A percentile compares a stretch with the other conserved stretches of the same genome.
phyloP scores from a whole-genome alignment of 2,113 vertebrate genomes.

The Bolborhynchus lineola region DNA sequence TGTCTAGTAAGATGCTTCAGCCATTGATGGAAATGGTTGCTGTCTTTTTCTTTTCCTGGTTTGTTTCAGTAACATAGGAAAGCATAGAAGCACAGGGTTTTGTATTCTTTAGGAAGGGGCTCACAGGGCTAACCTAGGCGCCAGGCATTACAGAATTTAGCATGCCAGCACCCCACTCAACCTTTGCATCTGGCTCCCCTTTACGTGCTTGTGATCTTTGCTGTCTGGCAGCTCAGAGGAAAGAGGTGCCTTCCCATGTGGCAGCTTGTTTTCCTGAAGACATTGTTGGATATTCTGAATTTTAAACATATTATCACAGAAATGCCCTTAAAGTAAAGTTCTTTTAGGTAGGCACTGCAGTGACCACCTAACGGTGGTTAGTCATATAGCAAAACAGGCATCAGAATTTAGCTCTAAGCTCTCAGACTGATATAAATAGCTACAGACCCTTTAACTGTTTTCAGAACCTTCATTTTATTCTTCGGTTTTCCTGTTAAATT shows the following conservation, averaged over 20 bases:
- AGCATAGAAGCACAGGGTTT: background rate
- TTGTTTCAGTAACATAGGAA: background rate
- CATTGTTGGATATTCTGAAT: background rate
- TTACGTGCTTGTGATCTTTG: background rate
- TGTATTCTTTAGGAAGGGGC: background rate
- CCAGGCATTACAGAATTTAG: background rate
- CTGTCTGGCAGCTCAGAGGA: background rate
- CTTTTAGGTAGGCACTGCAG: background rate
- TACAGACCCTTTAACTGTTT: background rate
- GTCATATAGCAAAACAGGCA: background rate
- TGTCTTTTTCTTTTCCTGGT: background rate
- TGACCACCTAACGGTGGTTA: background rate
- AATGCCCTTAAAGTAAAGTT: background rate
- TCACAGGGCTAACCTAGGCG: background rate
- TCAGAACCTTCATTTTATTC: background rate
- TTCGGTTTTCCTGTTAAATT: background rate
- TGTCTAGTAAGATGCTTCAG: background rate
- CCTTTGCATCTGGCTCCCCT: background rate
- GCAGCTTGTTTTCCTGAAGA: background rate
- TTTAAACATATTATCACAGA: background rate
- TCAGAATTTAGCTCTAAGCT: background rate
- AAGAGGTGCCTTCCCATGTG: background rate
- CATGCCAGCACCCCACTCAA: background rate
- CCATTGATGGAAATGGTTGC: background rate
- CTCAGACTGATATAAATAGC: background rate